phyloP scores from a whole-genome alignment of 2,113 vertebrate species.

The Notarius quadriscutis region DNA sequence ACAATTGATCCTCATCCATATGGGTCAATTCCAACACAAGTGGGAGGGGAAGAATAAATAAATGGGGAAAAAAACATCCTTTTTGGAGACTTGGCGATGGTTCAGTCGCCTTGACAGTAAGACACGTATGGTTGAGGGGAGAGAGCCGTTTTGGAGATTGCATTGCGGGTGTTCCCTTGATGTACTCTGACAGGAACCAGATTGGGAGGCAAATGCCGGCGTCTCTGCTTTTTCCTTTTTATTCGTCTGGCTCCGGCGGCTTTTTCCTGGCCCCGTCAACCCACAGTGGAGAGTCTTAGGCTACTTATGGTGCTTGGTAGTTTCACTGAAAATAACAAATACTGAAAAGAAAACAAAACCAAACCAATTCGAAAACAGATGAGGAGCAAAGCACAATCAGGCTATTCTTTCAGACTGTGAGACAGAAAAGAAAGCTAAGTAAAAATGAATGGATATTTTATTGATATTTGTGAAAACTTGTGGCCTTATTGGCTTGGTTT shows the following conservation, averaged over 20 bases:
- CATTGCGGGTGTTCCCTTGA: constrained; percentile 83
- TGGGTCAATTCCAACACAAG: constrained; percentile 71
- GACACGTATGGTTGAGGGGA: constrained; percentile 74
- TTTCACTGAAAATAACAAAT: constrained; percentile 79
- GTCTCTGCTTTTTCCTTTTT: constrained; percentile 69
- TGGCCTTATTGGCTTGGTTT: constrained; percentile 50
- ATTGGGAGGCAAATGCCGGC: constrained; percentile 73
- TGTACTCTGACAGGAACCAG: constrained; percentile 81
- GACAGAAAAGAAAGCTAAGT: constrained; percentile 54
- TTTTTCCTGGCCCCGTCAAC: constrained; percentile 77
- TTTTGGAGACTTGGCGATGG: constrained; percentile 74
- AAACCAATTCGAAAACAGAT: constrained; percentile 61
- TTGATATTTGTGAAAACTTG: constrained; percentile 69
- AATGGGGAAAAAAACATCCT: constrained; percentile 57
- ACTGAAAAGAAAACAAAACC: constrained; percentile 57
- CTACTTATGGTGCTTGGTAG: constrained; percentile 70
- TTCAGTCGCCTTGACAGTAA: constrained; percentile 73
- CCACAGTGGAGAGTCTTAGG: constrained; percentile 69
- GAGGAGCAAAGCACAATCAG: constrained; percentile 67
- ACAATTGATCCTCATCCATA: constrained; percentile 76
- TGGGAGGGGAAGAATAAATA: constrained; percentile 55
- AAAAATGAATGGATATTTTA: constrained; percentile 62
- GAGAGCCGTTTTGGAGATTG: constrained; percentile 74
- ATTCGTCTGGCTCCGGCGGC: constrained; percentile 76
- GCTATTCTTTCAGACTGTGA: constrained; percentile 69